These are phyloP conservation scores for Andrena cerasifolii DNA, from an alignment of 1,140 invertebrate genomes.

Conservation along the genomic window DNA sequence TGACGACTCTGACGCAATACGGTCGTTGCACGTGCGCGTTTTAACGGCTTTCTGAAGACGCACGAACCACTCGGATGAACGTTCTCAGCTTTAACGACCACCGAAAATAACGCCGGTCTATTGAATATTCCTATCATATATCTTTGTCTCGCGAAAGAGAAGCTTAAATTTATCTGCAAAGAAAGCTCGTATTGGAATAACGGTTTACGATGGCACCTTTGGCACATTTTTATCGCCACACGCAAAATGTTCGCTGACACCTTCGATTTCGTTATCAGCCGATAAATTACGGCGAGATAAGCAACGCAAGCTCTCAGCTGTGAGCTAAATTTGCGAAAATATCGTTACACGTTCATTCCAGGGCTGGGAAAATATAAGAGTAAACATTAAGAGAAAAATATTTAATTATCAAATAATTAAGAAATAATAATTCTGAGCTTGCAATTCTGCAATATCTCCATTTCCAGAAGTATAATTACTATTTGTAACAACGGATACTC, in stretches of 20 bases:
- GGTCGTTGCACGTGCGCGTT: constrained; percentile 24
- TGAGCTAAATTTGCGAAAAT: neutral
- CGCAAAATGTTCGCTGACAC: neutral
- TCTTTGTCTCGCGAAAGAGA: too few species aligned
- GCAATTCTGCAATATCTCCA: too few species aligned
- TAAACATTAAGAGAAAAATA: too few species aligned
- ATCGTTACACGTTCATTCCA: too few species aligned
- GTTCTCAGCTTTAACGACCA: neutral
- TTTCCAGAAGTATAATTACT: too few species aligned
- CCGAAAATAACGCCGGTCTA: neutral
- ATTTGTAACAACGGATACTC: too few species aligned
- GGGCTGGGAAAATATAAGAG: too few species aligned
- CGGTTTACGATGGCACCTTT: too few species aligned
- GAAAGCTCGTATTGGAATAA: too few species aligned
- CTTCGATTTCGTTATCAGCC: neutral
- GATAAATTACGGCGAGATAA: constrained; percentile 16
- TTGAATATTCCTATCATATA: neutral
- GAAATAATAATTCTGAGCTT: too few species aligned
- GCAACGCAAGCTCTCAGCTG: neutral
- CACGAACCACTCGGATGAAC: neutral
- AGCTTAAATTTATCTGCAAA: too few species aligned
- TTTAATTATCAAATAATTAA: too few species aligned
- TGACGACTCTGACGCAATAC: constrained; percentile 24
- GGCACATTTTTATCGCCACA: neutral
- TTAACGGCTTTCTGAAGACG: constrained; percentile 26